Evolutionary conservation across 2,888 invertebrate genomes (phyloP).

Genomic region (Peribatodes rhomboidaria): DNA sequence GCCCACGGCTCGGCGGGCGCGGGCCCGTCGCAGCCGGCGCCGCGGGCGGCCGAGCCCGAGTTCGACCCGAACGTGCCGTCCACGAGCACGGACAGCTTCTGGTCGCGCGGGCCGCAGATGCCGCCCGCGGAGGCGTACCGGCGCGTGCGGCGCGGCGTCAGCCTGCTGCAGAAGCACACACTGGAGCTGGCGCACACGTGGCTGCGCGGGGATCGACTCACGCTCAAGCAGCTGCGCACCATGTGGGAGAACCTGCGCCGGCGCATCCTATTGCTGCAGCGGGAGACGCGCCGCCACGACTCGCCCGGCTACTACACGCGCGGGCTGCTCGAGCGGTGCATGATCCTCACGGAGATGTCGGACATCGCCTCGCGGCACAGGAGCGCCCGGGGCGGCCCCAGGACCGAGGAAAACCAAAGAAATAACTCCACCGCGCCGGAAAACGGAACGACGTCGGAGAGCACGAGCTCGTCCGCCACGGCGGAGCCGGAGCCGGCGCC

Average conservation of each 20-base stretch:
- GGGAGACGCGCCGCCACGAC: constrained; percentile 76
- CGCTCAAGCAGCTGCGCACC: constrained; percentile 86
- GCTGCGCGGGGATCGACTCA: constrained; percentile 73
- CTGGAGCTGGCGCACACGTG: constrained; percentile 73
- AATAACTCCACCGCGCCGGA: constrained; percentile 1
- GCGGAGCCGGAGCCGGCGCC: constrained; percentile 7
- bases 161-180: constrained; percentile 74
- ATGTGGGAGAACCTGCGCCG: constrained; percentile 89
- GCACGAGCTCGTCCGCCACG: constrained; percentile 5
- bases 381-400: constrained; percentile 3
- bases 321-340: constrained; percentile 76
- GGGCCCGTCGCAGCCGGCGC: constrained; percentile 16
- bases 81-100: constrained; percentile 71
- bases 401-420: constrained; percentile 22
- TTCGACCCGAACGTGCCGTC: constrained; percentile 62
- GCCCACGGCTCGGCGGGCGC: constrained; percentile 18
- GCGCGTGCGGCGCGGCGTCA: constrained; percentile 73
- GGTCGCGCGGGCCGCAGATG: constrained; percentile 61
- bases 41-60: constrained; percentile 25
- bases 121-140: constrained; percentile 75
- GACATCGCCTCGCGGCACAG: constrained; percentile 53
- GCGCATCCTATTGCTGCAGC: constrained; percentile 84
- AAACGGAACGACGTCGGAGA: constrained; percentile 7
- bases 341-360: constrained; percentile 70
- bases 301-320: constrained; percentile 75